Conservation (phyloP, 2,113 vertebrate species). For the Catharus bicknelli region DNA sequence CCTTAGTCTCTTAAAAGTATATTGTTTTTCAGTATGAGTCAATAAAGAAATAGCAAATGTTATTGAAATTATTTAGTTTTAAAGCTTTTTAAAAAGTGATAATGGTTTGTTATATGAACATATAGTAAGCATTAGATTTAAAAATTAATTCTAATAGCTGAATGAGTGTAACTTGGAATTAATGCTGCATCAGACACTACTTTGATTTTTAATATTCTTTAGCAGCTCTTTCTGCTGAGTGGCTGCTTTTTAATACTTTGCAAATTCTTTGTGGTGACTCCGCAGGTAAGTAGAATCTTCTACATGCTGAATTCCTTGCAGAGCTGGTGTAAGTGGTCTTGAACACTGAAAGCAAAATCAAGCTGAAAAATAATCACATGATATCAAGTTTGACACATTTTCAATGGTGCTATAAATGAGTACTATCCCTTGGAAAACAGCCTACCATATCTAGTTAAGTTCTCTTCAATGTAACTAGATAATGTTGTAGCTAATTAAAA, state of each 20-base stretch:
- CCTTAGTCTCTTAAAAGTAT: not conserved
- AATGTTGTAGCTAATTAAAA: not conserved
- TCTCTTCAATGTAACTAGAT: not conserved
- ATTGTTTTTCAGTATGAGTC: not conserved
- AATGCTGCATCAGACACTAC: not conserved
- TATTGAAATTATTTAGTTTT: not conserved
- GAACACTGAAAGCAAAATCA: not conserved
- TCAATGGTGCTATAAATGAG: not conserved
- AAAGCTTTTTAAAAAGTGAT: not conserved
- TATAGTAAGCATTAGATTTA: not conserved
- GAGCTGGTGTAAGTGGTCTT: not conserved
- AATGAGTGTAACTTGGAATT: not conserved
- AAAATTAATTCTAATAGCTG: not conserved
- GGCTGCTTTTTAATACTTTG: not conserved
- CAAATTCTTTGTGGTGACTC: not conserved
- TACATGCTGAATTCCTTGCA: not conserved
- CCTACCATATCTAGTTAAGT: not conserved
- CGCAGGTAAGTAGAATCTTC: rapidly evolving
- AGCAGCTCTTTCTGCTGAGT: not conserved
- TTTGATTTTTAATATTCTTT: not conserved
- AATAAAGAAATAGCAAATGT: not conserved
- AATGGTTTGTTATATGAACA: not conserved
- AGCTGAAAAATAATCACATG: not conserved
- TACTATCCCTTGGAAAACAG: not conserved
- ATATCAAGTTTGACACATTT: not conserved